Evolutionary conservation across 2,888 invertebrate species (phyloP), one percentile per base, ranked within the genome.

Genomic region (Drosophila subsilvestris): DNA sequence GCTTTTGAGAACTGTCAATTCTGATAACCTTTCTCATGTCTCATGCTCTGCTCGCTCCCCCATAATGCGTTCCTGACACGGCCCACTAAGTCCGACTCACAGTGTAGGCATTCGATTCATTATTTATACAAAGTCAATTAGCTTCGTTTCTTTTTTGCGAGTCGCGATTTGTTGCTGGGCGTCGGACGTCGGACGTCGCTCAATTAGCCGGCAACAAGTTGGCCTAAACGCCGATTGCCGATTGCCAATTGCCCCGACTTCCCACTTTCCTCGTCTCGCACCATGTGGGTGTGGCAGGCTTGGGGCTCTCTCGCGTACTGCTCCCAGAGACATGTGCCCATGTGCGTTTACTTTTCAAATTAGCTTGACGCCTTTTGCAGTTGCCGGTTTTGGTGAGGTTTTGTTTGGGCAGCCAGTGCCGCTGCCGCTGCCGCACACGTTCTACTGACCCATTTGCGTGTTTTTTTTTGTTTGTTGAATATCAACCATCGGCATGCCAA

Each of bases 121-220:
- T 80, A 62, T 61, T 48, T 60, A 70, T 69, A 67, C 49, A 62
- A 72, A 78, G 63, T 71, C 86, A 86, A 86, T 84, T 80, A 88
- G 75, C 66, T 69, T 61, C 67, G 68, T 60, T 71, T 75, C 55
- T 48, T 63, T 75, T 70, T 57, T 80, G 66, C 65, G 47, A 51
- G 42, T 63, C 37, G 45, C 55, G 70, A 86, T 74, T 70, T 75
- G 73, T 73, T 75, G 70, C 68, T 66, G 71, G 66, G 32, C 5
- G 32, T 32, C 32, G 32, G 62, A 17, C 68, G 69, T 20, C 20
- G 20, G n/a, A 22, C 25, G 25, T 75, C 78, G 74, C 78, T 80
- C 83, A 83, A 88, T 88, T 84, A 84, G 69, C 85, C 81, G 54
- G 65, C 89, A 76, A 84, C 89, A 84, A 88, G 89, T 88, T 76